Evolutionary conservation across 2,113 vertebrate species (phyloP), one percentile per base, ranked within the genome.

Genomic region (Ursus arctos): DNA sequence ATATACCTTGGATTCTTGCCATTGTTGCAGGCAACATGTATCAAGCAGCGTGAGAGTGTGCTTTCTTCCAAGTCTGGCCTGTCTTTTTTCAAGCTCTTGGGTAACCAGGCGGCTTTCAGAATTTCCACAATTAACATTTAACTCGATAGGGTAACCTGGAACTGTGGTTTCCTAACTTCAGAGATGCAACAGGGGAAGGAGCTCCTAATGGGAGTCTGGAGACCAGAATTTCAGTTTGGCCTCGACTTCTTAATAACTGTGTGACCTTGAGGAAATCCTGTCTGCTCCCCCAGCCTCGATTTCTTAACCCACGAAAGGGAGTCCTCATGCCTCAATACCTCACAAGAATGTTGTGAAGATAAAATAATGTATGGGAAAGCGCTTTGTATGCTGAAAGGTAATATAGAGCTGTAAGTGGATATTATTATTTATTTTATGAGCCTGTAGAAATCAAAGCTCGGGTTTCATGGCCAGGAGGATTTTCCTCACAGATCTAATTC

Each of bases 401-500:
- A 67, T 82, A 13, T 26, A 61, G 93, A 74, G 22, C 82, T 91
- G 36, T 95, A 95, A 96, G 88, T 87, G 40, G 88, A 95, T 94
- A 93, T 94, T 85, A 93, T 69, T 84, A 96, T 97, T 95, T 97
- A 94, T 97, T 96, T 97, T 95, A 96, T 91, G 96, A 97, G 81
- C 80, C 95, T 72, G 51, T 76, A 59, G 71, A 96, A 98, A 94
- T 94, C 33, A 91, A 95, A 97, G 90, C 61, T 61, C 65, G 13
- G 57, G 92, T 95, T 97, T 91, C 91, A 82, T 36, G 74, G 97
- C 85, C 95, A 95, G 92, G 81, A 97, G 87, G 90, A 92, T 95
- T 96, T 92, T 95, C 92, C 82, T 97, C 85, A 57, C 21, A 91
- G 88, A 96, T 93, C 93, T 67, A 74, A 91, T 97, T 97, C 86